These are phyloP conservation scores for Eristalinus aeneus DNA, from an alignment of 2,888 invertebrate species.

Conservation along the genomic window DNA sequence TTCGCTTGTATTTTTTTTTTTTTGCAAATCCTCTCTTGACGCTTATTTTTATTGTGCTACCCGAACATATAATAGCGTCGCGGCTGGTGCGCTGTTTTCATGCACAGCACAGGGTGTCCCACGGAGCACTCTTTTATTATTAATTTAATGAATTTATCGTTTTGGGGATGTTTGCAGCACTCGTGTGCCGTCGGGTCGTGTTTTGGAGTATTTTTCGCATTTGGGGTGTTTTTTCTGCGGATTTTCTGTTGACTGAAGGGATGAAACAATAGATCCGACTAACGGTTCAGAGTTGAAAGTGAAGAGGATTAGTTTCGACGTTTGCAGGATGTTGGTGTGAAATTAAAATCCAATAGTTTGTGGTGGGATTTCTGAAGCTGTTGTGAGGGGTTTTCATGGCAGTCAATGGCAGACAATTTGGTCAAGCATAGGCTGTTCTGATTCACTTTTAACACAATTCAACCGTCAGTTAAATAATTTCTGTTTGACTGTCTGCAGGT, in stretches of 20 bases:
- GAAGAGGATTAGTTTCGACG: not conserved
- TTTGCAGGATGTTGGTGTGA: too few species aligned
- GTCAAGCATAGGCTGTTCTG: too few species aligned
- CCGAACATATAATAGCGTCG: not conserved
- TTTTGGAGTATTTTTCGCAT: not conserved
- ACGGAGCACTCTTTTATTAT: conserved; percentile 39
- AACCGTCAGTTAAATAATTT: too few species aligned
- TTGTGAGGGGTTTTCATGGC: too few species aligned
- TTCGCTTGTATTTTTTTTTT: not conserved
- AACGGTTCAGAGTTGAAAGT: not conserved
- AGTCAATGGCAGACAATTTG: too few species aligned
- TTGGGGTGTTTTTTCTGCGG: not conserved
- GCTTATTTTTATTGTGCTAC: not conserved
- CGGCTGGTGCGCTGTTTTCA: not conserved
- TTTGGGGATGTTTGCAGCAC: not conserved
- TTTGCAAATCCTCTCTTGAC: not conserved
- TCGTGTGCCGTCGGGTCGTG: not conserved
- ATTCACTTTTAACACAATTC: too few species aligned
- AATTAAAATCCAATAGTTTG: too few species aligned
- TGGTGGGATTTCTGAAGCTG: too few species aligned
- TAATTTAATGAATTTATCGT: conserved; percentile 65
- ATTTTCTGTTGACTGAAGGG: conserved; percentile 14
- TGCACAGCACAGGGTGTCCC: not conserved
- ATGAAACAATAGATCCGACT: not conserved
- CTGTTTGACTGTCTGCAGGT: too few species aligned